Evolutionary conservation across 2,113 vertebrate genomes (phyloP), one percentile per base, ranked within the genome.

Genomic region (Natator depressus): DNA sequence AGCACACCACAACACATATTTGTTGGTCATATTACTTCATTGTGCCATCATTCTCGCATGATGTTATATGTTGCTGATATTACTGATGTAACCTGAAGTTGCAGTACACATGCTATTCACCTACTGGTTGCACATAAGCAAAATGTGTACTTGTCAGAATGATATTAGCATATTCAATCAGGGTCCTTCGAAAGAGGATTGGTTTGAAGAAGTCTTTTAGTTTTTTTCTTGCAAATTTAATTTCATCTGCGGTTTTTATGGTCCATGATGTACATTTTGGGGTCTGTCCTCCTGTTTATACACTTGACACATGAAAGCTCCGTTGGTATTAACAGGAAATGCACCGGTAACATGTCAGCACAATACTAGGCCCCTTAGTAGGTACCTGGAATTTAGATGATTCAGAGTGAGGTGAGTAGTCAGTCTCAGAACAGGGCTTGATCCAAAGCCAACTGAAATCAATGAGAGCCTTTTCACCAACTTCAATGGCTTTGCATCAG

Each of bases 81-180:
- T 92, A 13, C 20, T 25, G 2, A 12, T 54, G 22, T 46, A 85
- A 78, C 76, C 4, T 31, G 35, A 57, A 16, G 24, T 25, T 38
- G 17, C 46, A n/a, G 2, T 10, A 10, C 49, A 83, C 17, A 6
- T 29, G 3, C 4, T 3, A 42, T 49, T 75, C 7, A 42, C 6
- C 62, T 8, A 13, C 29, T 84, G 65, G 2, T 53, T 38, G 92
- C 86, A 65, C 53, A 87, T n/a, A 69, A 8, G 17, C 10, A 76
- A 82, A 92, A 17, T 14, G 35, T 1, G 17, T 0, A 1, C 42
- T 92, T 51, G 29, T 54, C 0, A 9, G 54, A 81, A 16, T 0
- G 20, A 8, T 8, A 53, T 35, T 17, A 4, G 14, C 87, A 80
- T 87, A 42, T 47, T 51, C 14, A 81, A 6, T 2, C 51, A 50